Evolutionary conservation across 2,888 invertebrate species (phyloP).

Genomic region (Eurois occulta): DNA sequence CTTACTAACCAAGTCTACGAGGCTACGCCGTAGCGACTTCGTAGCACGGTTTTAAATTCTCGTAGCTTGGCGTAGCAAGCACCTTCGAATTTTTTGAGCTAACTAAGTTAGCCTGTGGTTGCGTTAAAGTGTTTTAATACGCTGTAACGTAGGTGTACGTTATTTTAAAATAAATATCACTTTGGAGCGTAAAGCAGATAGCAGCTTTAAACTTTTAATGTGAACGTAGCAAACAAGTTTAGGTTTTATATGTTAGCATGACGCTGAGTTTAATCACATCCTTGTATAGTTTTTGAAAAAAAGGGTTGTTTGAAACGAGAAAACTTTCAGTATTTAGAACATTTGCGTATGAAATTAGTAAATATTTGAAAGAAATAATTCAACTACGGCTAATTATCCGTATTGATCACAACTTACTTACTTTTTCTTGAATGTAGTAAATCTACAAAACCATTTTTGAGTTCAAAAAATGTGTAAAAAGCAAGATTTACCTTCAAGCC

Average conservation of each 20-base stretch:
- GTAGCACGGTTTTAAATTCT: slow-evolving; percentile 49
- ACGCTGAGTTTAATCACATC: slow-evolving; percentile 22
- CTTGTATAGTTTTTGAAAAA: not conserved
- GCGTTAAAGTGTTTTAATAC: slow-evolving; percentile 46
- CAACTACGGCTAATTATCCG: not conserved
- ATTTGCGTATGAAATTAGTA: not conserved
- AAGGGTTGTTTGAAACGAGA: not conserved
- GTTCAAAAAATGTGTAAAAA: not conserved
- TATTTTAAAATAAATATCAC: slow-evolving; percentile 47
- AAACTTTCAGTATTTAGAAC: not conserved
- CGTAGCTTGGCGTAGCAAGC: slow-evolving; percentile 37
- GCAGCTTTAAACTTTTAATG: slow-evolving; percentile 28
- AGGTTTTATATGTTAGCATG: slow-evolving; percentile 27
- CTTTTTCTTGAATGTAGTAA: not conserved
- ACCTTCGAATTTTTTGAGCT: slow-evolving; percentile 13
- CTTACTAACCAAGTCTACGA: slow-evolving; percentile 51
- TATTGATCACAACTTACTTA: not conserved
- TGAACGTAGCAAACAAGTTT: slow-evolving; percentile 29
- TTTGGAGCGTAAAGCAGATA: slow-evolving; percentile 20
- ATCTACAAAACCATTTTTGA: not conserved
- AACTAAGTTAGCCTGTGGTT: slow-evolving; percentile 40
- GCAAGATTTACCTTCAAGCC: slow-evolving; percentile 25
- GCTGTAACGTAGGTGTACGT: slow-evolving; percentile 29
- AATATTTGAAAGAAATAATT: not conserved
- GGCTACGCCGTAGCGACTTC: slow-evolving; percentile 61